A percentile compares a stretch with the other conserved stretches of the same genome.
Evolutionary conservation across 1,140 invertebrate genomes (phyloP).

Genomic region (Brachystomella parvula): DNA sequence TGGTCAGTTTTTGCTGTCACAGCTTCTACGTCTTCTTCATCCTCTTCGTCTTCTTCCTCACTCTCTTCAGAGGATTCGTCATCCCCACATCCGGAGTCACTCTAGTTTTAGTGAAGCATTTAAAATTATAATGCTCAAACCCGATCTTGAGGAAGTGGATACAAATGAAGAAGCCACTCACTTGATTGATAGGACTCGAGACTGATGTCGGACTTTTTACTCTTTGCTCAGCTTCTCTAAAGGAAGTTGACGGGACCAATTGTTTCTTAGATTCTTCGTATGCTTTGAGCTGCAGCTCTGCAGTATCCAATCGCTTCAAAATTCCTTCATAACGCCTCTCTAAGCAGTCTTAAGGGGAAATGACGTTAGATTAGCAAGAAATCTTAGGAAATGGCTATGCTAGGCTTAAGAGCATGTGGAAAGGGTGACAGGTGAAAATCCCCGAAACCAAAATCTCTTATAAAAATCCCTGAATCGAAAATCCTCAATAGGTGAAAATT

Average conservation of each 20-base stretch:
- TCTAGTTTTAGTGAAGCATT: slow-evolving; percentile 14
- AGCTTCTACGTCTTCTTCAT: slow-evolving; percentile 21
- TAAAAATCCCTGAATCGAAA: too few species aligned
- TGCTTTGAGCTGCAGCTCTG: neutral
- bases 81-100: slow-evolving; percentile 22
- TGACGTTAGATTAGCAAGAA: too few species aligned
- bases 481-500: too few species aligned
- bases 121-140: slow-evolving; percentile 13
- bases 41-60: slow-evolving; percentile 27
- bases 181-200: slow-evolving; percentile 3
- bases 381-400: too few species aligned
- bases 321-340: slow-evolving; percentile 18
- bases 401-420: too few species aligned
- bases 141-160: neutral
- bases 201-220: neutral
- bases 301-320: slow-evolving; percentile 13
- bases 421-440: too few species aligned
- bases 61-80: slow-evolving; percentile 16
- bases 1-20: neutral
- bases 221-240: slow-evolving; percentile 10
- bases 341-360: slow-evolving; percentile 21
- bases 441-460: too few species aligned
- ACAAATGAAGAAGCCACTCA: too few species aligned
- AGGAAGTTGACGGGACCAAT: neutral
- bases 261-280: neutral